These are phyloP conservation scores for Gnatocerus cornutus DNA, from an alignment of 2,888 invertebrate genomes.

Conservation along the genomic window DNA sequence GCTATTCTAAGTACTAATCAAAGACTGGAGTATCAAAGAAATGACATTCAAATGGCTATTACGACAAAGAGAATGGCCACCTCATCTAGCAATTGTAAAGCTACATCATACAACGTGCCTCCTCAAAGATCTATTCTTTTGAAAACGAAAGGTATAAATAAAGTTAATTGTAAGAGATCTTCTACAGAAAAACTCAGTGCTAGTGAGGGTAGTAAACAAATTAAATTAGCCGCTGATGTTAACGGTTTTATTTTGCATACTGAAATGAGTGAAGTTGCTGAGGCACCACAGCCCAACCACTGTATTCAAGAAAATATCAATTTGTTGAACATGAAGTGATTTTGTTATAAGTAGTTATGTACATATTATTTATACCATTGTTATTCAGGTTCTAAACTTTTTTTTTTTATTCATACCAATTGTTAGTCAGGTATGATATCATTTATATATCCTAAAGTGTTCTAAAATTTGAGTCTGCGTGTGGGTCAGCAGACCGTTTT, in stretches of 20 bases:
- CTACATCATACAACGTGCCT: conserved; percentile 53
- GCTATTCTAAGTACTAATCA: conserved; percentile 73
- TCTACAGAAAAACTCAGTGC: conserved; percentile 61
- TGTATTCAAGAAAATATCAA: conserved; percentile 63
- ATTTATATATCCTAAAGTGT: conserved; percentile 43
- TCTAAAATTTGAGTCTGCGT: conserved; percentile 36
- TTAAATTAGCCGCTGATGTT: conserved; percentile 61
- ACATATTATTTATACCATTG: conserved; percentile 33
- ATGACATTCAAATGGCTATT: conserved; percentile 66
- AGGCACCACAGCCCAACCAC: conserved; percentile 61
- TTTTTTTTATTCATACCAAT: conserved; percentile 27
- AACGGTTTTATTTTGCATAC: conserved; percentile 66
- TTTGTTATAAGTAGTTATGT: conserved; percentile 33
- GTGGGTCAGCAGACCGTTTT: conserved; percentile 38
- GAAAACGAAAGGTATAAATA: conserved; percentile 61
- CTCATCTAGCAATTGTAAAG: conserved; percentile 38
- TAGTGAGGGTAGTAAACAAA: conserved; percentile 64
- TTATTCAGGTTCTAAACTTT: conserved; percentile 24
- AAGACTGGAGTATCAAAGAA: conserved; percentile 65
- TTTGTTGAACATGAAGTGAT: conserved; percentile 64
- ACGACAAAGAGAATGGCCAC: conserved; percentile 57
- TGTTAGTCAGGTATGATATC: conserved; percentile 39
- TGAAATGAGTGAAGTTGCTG: conserved; percentile 64
- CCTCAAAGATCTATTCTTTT: conserved; percentile 63
- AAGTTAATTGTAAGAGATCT: conserved; percentile 63